Base-by-base conservation (phyloP, 1,140 invertebrate species). In the Drosophila nikananu region DNA sequence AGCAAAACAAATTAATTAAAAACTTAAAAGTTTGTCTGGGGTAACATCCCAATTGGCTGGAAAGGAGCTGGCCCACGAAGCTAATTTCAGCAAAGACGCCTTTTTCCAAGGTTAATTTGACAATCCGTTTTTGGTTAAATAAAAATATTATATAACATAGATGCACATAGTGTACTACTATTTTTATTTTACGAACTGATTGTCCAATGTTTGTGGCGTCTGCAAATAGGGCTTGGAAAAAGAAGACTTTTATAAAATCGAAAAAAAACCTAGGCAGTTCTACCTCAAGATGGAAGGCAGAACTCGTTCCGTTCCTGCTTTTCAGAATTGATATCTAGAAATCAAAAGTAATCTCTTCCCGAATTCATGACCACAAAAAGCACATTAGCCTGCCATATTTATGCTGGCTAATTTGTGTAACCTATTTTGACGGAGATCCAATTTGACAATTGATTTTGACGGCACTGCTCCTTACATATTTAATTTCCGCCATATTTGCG, bases 1-100 rank as follows among this genome's bases (percentile, higher is more conserved):
- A 83, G 77, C 73, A 87, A 89, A 81, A 76, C 84, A 87, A 87
- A 87, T 87, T 87, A 87, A 87, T 87, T 87, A 87, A 87, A 87
- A 87, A 87, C 84, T 87, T 87, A 84, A 89, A 87, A 87, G 55
- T 87, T 87, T 63, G 66, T 78, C 68, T 52, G 46, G 32, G 74
- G 55, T 21, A 67, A 30, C 57, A 57, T 39, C 70, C 63, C 51
- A 68, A 55, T 63, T 65, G 77, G 63, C 35, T 17, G 49, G 60
- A 57, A 55, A 21, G 44, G 15, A 58, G 39, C 2, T 61, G 37
- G 32, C 9, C 48, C 61, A 35, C 21, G 13, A 67, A 25, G 51
- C 57, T 44, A 52, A 54, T 25, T 27, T 65, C 25, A n/a, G 54
- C 41, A 55, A 60, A 65, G 35, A 42, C 19, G 46, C 30, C 35